Evolutionary conservation across 1,140 invertebrate species (phyloP).

Genomic region (Anadara kagoshimensis): DNA sequence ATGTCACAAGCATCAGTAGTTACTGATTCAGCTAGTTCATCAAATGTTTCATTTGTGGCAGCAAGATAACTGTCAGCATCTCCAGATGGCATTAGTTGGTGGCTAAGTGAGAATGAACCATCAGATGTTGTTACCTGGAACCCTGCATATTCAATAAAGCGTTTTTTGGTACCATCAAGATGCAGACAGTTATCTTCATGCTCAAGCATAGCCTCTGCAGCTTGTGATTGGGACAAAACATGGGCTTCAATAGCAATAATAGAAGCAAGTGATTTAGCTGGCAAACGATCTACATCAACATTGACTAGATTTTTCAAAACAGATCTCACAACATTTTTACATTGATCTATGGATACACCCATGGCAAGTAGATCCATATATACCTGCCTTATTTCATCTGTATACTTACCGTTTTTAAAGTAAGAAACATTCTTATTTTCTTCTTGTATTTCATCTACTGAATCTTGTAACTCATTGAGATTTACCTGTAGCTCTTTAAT

Average conservation of each 20-base stretch:
- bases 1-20: too few relatives aligned
- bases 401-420: background rate
- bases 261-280: background rate
- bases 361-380: background rate
- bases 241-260: background rate
- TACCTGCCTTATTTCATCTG: conserved; percentile 1
- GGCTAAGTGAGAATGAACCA: background rate
- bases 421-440: background rate
- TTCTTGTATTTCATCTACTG: background rate
- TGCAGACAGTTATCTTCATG: background rate
- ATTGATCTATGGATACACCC: background rate
- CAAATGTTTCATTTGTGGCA: conserved; percentile 2
- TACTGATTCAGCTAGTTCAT: background rate
- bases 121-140: background rate
- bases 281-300: conserved; percentile 4
- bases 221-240: background rate
- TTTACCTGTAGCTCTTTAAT: background rate
- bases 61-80: background rate
- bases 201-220: background rate
- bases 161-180: conserved; percentile 5
- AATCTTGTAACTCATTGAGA: background rate
- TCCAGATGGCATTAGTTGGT: conserved; percentile 5
- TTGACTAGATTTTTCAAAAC: conserved; percentile 3
- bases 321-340: background rate
- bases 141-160: conserved; percentile 1